phyloP scores from a whole-genome alignment of 2,888 invertebrate genomes.

The Cetonia aurata region DNA sequence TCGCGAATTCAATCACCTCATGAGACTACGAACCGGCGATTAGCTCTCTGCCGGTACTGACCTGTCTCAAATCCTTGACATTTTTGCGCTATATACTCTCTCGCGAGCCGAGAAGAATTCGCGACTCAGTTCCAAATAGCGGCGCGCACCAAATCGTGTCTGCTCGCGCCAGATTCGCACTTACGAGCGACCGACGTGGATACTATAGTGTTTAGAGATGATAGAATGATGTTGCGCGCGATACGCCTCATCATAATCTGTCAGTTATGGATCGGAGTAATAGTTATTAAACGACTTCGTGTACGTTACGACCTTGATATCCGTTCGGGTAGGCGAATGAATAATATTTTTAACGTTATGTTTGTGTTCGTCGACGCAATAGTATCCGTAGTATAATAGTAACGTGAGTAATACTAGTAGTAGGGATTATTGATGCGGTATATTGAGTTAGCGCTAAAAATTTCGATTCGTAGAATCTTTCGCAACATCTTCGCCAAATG shows the following conservation, averaged over 20 bases:
- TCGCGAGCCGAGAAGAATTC: slow-evolving; percentile 22
- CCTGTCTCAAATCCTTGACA: slow-evolving; percentile 45
- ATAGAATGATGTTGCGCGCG: neutral
- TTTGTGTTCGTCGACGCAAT: slow-evolving; percentile 12
- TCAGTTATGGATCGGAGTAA: slow-evolving; percentile 1
- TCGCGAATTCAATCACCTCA: slow-evolving; percentile 34
- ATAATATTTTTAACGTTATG: slow-evolving; percentile 31
- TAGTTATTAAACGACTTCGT: slow-evolving; percentile 6
- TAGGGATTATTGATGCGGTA: too few relatives aligned
- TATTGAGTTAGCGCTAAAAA: too few relatives aligned
- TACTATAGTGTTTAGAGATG: too few relatives aligned
- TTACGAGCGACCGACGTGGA: neutral
- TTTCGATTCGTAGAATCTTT: too few relatives aligned
- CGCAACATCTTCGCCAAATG: too few relatives aligned
- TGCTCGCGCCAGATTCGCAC: slow-evolving; percentile 10
- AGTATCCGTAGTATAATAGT: neutral
- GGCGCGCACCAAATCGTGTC: slow-evolving; percentile 4
- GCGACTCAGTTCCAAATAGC: slow-evolving; percentile 12
- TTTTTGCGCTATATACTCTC: slow-evolving; percentile 41
- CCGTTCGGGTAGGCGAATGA: slow-evolving; percentile 24
- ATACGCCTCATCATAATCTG: neutral
- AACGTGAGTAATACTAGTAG: too few relatives aligned
- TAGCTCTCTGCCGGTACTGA: slow-evolving; percentile 35
- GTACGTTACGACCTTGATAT: slow-evolving; percentile 34
- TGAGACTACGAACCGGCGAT: slow-evolving; percentile 11